Conservation (phyloP, 2,113 vertebrate species). For the Orcinus orca region DNA sequence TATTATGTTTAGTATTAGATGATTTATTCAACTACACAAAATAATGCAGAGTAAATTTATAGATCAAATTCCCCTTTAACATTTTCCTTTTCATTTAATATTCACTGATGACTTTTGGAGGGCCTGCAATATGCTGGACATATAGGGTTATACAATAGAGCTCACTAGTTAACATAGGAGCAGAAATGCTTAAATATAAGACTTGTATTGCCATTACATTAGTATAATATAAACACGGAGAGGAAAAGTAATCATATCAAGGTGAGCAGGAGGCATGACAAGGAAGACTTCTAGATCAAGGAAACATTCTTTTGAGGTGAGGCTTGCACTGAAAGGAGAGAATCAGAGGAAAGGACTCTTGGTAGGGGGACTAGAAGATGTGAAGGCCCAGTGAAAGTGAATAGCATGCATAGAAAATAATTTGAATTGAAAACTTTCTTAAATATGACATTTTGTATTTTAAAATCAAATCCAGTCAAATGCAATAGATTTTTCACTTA, state of each 20-base stretch:
- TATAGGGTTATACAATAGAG: not conserved
- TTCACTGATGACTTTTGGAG: not conserved
- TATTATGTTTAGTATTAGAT: not conserved
- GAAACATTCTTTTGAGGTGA: not conserved
- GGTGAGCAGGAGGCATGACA: accelerated
- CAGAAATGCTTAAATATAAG: not conserved
- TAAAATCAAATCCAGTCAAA: not conserved
- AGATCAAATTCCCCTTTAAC: not conserved
- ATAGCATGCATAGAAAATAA: not conserved
- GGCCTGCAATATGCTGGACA: accelerated
- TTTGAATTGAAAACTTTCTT: not conserved
- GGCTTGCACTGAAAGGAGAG: not conserved
- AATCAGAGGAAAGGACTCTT: not conserved
- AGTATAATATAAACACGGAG: not conserved
- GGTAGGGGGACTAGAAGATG: not conserved
- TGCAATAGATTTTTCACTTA: not conserved
- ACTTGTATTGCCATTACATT: not conserved
- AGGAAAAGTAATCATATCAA: not conserved
- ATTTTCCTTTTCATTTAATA: not conserved
- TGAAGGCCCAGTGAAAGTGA: not conserved
- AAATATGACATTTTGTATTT: not conserved
- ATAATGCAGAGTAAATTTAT: not conserved
- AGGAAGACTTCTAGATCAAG: not conserved
- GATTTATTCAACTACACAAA: slow-evolving; percentile 5
- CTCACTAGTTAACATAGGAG: not conserved